phyloP scores from a whole-genome alignment of 2,888 invertebrate genomes.

The Hybos culiciformis region DNA sequence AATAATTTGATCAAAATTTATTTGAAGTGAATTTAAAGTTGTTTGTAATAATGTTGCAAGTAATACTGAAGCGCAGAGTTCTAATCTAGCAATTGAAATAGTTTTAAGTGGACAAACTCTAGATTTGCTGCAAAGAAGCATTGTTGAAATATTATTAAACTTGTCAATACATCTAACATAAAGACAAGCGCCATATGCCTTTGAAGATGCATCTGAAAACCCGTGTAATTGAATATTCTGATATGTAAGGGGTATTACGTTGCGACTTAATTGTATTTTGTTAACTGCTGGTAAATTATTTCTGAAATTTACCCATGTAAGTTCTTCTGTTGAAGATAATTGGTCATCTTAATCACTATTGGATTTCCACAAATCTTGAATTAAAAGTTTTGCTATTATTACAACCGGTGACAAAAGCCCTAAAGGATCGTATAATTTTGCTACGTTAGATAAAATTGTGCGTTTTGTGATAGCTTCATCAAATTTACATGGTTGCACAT shows the following conservation, averaged over 20 bases:
- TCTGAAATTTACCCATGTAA: too few relatives aligned
- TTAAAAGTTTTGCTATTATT: constrained; percentile 9
- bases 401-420: constrained; percentile 12
- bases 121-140: not conserved
- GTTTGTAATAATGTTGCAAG: not conserved
- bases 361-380: constrained; percentile 11
- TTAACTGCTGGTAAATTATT: too few relatives aligned
- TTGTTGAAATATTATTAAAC: not conserved
- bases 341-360: constrained; percentile 11
- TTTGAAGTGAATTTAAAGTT: too few relatives aligned
- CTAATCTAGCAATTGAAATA: not conserved
- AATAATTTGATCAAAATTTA: not conserved
- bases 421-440: constrained; percentile 12
- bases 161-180: not conserved
- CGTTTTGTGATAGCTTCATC: constrained; percentile 10
- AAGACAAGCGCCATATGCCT: not conserved
- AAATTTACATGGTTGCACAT: too few relatives aligned
- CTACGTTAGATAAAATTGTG: constrained; percentile 6
- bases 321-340: constrained; percentile 7
- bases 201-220: not conserved
- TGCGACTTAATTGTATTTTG: too few relatives aligned
- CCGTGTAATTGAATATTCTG: not conserved
- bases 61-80: not conserved
- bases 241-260: too few relatives aligned
- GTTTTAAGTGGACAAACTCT: not conserved